These are phyloP conservation scores for Kryptolebias ocellatus DNA, from an alignment of 2,797 vertebrate species.

Conservation along the genomic window DNA sequence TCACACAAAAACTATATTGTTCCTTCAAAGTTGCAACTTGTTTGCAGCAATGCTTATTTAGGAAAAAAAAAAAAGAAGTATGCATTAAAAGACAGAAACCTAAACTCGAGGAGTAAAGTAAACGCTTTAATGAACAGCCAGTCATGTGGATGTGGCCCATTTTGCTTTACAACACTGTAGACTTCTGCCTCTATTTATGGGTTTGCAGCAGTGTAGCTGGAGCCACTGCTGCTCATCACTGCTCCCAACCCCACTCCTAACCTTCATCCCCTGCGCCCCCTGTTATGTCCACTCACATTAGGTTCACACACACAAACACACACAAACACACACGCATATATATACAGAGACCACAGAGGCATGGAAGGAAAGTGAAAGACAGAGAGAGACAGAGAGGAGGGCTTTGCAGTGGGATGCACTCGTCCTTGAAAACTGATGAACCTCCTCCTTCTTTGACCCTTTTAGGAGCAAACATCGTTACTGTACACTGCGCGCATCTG, in stretches of 20 bases:
- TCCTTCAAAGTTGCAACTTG: background rate
- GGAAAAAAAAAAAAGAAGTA: background rate
- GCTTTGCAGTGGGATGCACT: constrained; percentile 56
- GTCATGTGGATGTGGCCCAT: constrained; percentile 39
- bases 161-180: constrained; percentile 29
- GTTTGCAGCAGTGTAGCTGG: constrained; percentile 52
- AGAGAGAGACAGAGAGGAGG: constrained; percentile 37
- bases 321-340: constrained; percentile 28
- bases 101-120: background rate
- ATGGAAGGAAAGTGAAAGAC: constrained; percentile 57
- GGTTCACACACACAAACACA: constrained; percentile 51
- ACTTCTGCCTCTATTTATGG: constrained; percentile 66
- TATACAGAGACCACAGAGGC: constrained; percentile 34
- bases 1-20: background rate
- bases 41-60: background rate
- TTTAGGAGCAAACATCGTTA: constrained; percentile 25
- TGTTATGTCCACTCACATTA: constrained; percentile 68
- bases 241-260: constrained; percentile 47
- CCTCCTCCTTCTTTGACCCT: constrained; percentile 54
- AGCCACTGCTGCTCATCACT: constrained; percentile 55
- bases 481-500: constrained; percentile 32
- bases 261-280: constrained; percentile 48
- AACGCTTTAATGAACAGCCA: constrained; percentile 19
- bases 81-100: background rate
- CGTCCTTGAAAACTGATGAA: constrained; percentile 59